Conservation (phyloP, 2,888 invertebrate genomes). For the Boloria selene region DNA sequence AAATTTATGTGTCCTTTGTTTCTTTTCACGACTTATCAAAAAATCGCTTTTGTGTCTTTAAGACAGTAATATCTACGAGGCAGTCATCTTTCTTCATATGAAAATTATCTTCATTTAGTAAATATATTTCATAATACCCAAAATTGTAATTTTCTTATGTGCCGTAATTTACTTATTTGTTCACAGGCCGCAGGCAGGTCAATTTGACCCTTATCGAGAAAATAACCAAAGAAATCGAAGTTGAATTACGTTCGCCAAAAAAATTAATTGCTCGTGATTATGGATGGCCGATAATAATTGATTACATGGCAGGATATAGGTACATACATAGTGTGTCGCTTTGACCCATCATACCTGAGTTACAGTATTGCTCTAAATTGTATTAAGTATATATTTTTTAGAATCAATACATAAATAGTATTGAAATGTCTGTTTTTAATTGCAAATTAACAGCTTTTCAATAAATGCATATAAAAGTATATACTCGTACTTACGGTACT, state of each 20-base stretch:
- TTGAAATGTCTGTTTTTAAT: too few species aligned
- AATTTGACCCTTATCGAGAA: slow-evolving; percentile 78
- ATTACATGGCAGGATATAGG: background rate
- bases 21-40: slow-evolving; percentile 78
- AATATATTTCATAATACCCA: slow-evolving; percentile 7
- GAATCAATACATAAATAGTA: too few species aligned
- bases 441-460: too few species aligned
- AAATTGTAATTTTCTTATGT: slow-evolving; percentile 53
- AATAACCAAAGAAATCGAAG: slow-evolving; percentile 72
- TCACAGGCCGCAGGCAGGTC: slow-evolving; percentile 71
- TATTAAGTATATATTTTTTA: too few species aligned
- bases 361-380: too few species aligned
- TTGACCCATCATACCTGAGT: too few species aligned
- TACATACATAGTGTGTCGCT: too few species aligned
- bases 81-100: slow-evolving; percentile 45
- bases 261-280: slow-evolving; percentile 77
- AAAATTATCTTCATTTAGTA: background rate
- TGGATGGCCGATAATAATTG: slow-evolving; percentile 68
- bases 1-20: slow-evolving; percentile 80
- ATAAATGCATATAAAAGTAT: too few species aligned
- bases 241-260: slow-evolving; percentile 67
- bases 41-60: slow-evolving; percentile 54
- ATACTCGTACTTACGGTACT: too few species aligned
- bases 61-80: slow-evolving; percentile 43
- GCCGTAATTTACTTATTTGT: slow-evolving; percentile 71